Base-by-base conservation (phyloP, 2,888 invertebrate species). In the Cheilosia vulpina region DNA sequence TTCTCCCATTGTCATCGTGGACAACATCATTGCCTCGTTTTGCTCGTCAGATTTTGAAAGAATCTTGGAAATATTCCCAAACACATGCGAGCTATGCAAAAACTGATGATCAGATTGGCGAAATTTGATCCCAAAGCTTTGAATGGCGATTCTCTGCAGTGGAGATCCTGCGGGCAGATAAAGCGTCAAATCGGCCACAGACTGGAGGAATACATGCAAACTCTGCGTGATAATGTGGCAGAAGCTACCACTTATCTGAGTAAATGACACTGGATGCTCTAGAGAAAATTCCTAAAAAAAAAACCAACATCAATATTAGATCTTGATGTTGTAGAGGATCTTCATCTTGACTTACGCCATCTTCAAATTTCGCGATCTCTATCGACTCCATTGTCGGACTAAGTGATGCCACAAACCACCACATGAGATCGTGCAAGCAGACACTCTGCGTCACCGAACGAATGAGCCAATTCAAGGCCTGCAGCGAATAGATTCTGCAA, bases 41-140 rank as follows among this genome's bases (percentile, higher is more conserved):
- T 93, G 96, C 88, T 98, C 98, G 90, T 98, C 98, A 1, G 97
- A 96, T 88, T 97, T 96, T 0, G 98, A 98, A 69, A 99, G 93
- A 81, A 98, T 98, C 93, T 98, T 97, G 90, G 98, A 98, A 89
- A 99, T 98, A 91, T 98, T 98, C 90, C 96, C 98, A 92, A 99
- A 98, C 11, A 99, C 98, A 92, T 97, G 97, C 81, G 97, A 96
- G 69, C 90, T 91, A 91, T 99, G 98, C 34, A 99, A 93, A 92
- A 98, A 98, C 89, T 96, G 95, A 90, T 98, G 97, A 92, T 99
- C 98, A 2, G 96, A 95, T 47, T 96, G 95, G 0, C 96, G 95
- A 91, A 98, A 98, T 89, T 96, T 95, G 66, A 98, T 94, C 38
- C 97, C 98, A 96, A 98, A 98, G 92, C 98, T 98, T 83, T 98